Evolutionary conservation across 2,113 vertebrate genomes (phyloP).

Genomic region (Progne subis): DNA sequence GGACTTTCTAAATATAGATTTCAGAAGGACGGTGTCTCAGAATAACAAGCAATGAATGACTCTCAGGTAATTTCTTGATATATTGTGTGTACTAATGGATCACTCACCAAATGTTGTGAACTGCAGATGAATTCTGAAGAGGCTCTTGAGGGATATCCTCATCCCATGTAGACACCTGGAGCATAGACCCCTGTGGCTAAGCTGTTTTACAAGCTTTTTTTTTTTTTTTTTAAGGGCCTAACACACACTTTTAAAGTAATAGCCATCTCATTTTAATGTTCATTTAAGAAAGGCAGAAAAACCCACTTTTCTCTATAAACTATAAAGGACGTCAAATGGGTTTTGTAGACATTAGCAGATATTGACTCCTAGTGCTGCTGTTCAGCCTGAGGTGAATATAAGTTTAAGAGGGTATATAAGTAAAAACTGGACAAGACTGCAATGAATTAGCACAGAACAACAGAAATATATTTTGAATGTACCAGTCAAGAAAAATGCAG

Average conservation of each 20-base stretch:
- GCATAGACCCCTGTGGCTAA: background rate
- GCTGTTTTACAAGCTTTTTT: background rate
- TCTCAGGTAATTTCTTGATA: background rate
- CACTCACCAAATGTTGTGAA: background rate
- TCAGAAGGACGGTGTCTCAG: background rate
- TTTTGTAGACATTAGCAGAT: background rate
- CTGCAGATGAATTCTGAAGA: background rate
- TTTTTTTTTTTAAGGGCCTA: background rate
- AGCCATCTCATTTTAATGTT: background rate
- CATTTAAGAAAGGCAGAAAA: background rate
- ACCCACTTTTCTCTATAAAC: background rate
- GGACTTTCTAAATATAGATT: background rate
- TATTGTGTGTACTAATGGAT: background rate
- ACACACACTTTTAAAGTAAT: background rate
- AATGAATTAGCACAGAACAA: background rate
- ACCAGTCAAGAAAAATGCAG: accelerated
- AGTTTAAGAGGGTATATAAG: accelerated
- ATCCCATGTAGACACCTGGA: background rate
- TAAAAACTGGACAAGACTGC: background rate
- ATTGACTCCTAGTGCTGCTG: background rate
- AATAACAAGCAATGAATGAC: background rate
- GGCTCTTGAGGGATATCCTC: background rate
- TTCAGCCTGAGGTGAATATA: background rate
- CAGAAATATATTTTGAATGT: background rate
- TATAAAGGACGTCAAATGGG: background rate